Base-by-base conservation (phyloP, 2,888 invertebrate species). In the Thymelicus lineola region DNA sequence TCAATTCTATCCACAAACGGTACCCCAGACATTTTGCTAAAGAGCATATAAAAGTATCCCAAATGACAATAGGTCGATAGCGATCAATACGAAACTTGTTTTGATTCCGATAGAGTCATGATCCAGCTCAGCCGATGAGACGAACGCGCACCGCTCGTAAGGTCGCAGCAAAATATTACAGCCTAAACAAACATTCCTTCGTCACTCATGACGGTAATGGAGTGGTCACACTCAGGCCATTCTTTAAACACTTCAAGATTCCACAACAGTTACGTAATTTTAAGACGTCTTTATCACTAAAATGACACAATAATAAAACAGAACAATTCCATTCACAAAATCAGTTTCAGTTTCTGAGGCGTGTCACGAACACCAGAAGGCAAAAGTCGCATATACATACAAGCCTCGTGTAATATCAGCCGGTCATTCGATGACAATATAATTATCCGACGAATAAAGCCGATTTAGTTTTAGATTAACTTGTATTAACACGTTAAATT, bases 1-100 rank as follows among this genome's bases (percentile, higher is more conserved):
- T 99, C 99, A 95, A 99, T 99, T 94, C 99, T 97, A 96, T 99
- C 99, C 95, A 99, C 98, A 95, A 99, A 98, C 92, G 97, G 96
- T 95, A 96, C 96, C 95, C 97, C 96, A 93, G 94, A 94, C 96
- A 95, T 95, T 89, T 94, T 94, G 91, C 84, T 85, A 87, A 86
- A 70, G 64, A 70, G 70, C 70, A 70, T 90, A 86, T 86, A 88
- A 88, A 90, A 93, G 86, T 91, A 91, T 91, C 89, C 92, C 89
- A 89, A 90, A 85, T 90, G 92, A 91, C 89, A 86, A 91, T 86
- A 91, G 81, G 87, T 88, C 90, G 86, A 91, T 83, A 86, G 86
- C 87, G 84, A 92, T 94, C 88, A 94, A 91, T 93, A 88, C 86
- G 86, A 89, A 85, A 87, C 86, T 90, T 93, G 89, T 91, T 90